Percentiles rank a stretch among this genome's conserved stretches.
These are phyloP conservation scores for Caenorhabditis brenneri DNA, from an alignment of 1,140 invertebrate genomes.

Conservation along the genomic window DNA sequence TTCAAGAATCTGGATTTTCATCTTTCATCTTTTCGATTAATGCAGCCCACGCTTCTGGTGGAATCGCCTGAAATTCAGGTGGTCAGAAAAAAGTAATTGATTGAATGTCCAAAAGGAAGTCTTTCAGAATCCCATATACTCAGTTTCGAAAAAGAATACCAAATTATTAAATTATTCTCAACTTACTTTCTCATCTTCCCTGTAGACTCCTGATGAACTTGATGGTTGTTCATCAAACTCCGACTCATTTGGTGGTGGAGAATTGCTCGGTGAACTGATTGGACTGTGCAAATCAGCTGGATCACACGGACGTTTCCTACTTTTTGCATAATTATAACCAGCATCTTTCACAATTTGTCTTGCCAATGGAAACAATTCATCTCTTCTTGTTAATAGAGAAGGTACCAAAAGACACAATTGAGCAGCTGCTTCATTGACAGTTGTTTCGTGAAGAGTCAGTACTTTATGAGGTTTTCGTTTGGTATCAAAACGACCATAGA, in stretches of 20 bases:
- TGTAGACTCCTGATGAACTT: not conserved
- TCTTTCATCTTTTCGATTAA: slow-evolving; percentile 29
- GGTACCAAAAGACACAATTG: slow-evolving; percentile 89
- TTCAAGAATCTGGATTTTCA: slow-evolving; percentile 9
- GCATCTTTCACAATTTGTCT: slow-evolving; percentile 81
- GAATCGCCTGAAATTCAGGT: not conserved
- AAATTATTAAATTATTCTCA: too few relatives aligned
- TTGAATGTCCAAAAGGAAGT: too few relatives aligned
- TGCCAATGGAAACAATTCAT: slow-evolving; percentile 91
- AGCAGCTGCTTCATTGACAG: slow-evolving; percentile 94
- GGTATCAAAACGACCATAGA: slow-evolving; percentile 92
- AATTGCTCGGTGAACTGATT: slow-evolving; percentile 14
- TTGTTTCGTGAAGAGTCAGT: slow-evolving; percentile 90
- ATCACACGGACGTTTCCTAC: slow-evolving; percentile 13
- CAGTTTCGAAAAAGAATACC: not conserved
- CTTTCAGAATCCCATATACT: not conserved
- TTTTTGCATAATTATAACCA: slow-evolving; percentile 40
- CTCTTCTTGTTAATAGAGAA: slow-evolving; percentile 85
- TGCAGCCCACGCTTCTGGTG: slow-evolving; percentile 18
- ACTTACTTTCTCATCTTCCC: not conserved
- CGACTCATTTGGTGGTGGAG: slow-evolving; percentile 6
- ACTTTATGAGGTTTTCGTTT: slow-evolving; percentile 89
- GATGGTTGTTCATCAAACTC: slow-evolving; percentile 13
- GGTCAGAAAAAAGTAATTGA: too few relatives aligned
- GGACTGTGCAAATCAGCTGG: slow-evolving; percentile 25